These are phyloP conservation scores for Apis cerana DNA, from an alignment of 1,140 invertebrate genomes.

Conservation along the genomic window DNA sequence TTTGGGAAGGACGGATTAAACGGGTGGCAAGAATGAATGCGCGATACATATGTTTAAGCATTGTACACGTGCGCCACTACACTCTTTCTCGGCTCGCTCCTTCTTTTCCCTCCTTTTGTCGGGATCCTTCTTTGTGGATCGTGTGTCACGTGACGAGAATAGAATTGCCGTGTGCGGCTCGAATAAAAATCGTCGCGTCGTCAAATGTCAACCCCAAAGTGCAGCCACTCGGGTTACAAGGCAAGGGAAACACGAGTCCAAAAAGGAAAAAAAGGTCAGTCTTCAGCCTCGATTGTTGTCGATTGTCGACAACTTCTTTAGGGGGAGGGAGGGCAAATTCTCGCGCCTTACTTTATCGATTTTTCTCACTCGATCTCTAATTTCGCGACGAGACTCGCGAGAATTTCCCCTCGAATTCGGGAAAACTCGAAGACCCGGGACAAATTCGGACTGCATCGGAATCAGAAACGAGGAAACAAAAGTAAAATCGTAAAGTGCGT, in stretches of 20 bases:
- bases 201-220: constrained; percentile 61
- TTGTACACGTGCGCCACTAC: constrained; percentile 17
- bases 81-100: constrained; percentile 55
- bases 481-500: no score
- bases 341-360: no score
- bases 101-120: constrained; percentile 50
- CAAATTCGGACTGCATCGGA: no score
- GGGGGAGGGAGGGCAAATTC: no score
- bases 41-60: constrained; percentile 4
- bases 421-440: no score
- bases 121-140: constrained; percentile 31
- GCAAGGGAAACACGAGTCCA: constrained; percentile 58
- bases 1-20: constrained; percentile 53
- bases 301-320: no score
- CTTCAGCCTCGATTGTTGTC: neutral
- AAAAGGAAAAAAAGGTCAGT: neutral
- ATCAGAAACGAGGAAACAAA: no score
- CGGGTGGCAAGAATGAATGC: constrained; percentile 49
- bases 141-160: constrained; percentile 47
- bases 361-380: no score
- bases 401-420: no score
- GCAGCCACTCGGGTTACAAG: constrained; percentile 60
- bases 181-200: constrained; percentile 57
- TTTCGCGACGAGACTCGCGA: no score
- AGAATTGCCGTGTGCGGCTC: constrained; percentile 43